Conservation (phyloP, 2,888 invertebrate genomes). For the Hypercompe scribonia region DNA sequence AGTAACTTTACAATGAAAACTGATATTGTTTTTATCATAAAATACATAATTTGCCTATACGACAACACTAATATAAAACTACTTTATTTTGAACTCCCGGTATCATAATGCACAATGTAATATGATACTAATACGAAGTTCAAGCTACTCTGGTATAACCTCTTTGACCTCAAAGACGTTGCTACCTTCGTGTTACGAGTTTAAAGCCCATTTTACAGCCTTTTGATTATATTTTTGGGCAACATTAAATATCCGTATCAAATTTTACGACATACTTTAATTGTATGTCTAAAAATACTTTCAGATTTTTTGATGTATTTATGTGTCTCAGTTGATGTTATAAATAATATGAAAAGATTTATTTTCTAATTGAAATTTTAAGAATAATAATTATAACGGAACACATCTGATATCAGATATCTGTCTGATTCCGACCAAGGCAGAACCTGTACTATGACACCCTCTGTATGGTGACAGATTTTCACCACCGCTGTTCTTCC, state of each 20-base stretch:
- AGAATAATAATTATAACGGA: not conserved
- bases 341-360: not conserved
- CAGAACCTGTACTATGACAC: no score
- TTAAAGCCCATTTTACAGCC: slow-evolving; percentile 45
- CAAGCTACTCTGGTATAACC: slow-evolving; percentile 38
- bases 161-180: slow-evolving; percentile 48
- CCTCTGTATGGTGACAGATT: no score
- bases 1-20: slow-evolving; percentile 39
- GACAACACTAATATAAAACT: slow-evolving; percentile 23
- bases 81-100: slow-evolving; percentile 20
- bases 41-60: slow-evolving; percentile 39
- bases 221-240: slow-evolving; percentile 48
- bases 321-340: not conserved
- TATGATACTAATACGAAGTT: slow-evolving; percentile 1
- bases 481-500: no score
- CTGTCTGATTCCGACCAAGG: no score
- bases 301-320: slow-evolving; percentile 16
- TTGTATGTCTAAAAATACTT: slow-evolving; percentile 35
- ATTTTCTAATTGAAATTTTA: not conserved
- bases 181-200: slow-evolving; percentile 43
- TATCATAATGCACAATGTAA: slow-evolving; percentile 25
- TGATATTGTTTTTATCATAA: slow-evolving; percentile 49
- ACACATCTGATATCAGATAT: not conserved
- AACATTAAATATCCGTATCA: slow-evolving; percentile 39
- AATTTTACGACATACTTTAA: slow-evolving; percentile 47